phyloP scores from a whole-genome alignment of 2,113 vertebrate species.

The Thamnophis sirtalis region DNA sequence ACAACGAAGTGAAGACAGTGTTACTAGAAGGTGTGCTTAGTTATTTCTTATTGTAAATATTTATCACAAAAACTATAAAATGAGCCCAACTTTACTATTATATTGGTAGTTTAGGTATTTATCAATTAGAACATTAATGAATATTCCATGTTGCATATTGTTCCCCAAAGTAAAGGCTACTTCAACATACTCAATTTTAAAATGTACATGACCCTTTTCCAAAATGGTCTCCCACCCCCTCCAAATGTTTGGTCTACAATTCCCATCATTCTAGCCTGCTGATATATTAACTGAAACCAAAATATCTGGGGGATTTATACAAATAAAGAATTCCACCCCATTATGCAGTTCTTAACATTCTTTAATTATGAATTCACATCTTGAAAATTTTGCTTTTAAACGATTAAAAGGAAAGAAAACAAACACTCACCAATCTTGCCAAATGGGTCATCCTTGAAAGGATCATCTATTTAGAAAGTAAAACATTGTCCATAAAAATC shows the following conservation, averaged over 20 bases:
- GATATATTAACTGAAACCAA: not conserved
- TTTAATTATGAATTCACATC: not conserved
- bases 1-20: not conserved
- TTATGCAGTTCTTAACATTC: not conserved
- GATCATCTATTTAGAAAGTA: constrained; percentile 76
- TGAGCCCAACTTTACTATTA: not conserved
- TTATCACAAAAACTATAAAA: not conserved
- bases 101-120: not conserved
- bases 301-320: not conserved
- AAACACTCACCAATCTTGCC: constrained; percentile 84
- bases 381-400: not conserved
- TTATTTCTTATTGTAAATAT: constrained; percentile 4
- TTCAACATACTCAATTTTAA: not conserved
- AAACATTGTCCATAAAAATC: not conserved
- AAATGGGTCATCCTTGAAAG: constrained; percentile 96
- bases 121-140: not conserved
- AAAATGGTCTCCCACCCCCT: not conserved
- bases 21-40: constrained; percentile 7
- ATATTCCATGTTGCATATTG: not conserved
- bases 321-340: not conserved
- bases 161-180: not conserved
- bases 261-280: not conserved
- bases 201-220: not conserved
- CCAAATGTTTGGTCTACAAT: not conserved
- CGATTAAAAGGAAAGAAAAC: not conserved